Percentiles rank a stretch among this genome's conserved stretches.
These are phyloP conservation scores for Hippocampus mohnikei DNA, from an alignment of 2,113 vertebrate genomes.

Conservation along the genomic window DNA sequence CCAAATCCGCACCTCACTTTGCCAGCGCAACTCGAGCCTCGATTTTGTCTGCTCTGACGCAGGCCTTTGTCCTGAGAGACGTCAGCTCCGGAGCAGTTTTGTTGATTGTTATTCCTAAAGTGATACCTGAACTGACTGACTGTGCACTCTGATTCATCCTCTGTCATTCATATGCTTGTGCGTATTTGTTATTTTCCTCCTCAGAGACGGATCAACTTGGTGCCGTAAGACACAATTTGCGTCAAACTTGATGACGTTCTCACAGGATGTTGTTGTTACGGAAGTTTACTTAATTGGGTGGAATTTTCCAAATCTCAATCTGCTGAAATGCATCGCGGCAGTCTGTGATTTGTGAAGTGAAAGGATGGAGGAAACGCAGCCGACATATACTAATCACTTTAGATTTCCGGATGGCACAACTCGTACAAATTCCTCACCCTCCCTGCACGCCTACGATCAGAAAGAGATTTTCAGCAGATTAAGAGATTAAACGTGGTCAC, in stretches of 20 bases:
- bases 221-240: background rate
- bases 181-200: conserved; percentile 10
- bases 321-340: conserved; percentile 12
- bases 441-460: conserved; percentile 18
- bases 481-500: conserved; percentile 43
- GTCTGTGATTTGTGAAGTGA: background rate
- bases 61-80: conserved; percentile 35
- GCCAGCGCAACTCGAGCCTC: conserved; percentile 39
- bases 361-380: background rate
- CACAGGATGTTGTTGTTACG: background rate
- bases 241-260: conserved; percentile 34
- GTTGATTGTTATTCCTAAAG: conserved; percentile 32
- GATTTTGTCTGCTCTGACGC: conserved; percentile 44
- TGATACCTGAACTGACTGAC: conserved; percentile 23
- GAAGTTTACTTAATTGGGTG: conserved; percentile 48
- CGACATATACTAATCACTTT: background rate
- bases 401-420: background rate
- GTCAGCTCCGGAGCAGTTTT: conserved; percentile 39
- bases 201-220: conserved; percentile 17
- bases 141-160: conserved; percentile 28
- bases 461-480: conserved; percentile 49
- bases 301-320: conserved; percentile 44
- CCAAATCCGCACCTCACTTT: conserved; percentile 47
- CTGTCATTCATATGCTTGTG: conserved; percentile 15
- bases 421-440: conserved; percentile 10